A percentile compares a stretch with the other conserved stretches of the same genome.
These are phyloP conservation scores for Melikaiella ostensackeni DNA, from an alignment of 2,888 invertebrate species.

Conservation along the genomic window DNA sequence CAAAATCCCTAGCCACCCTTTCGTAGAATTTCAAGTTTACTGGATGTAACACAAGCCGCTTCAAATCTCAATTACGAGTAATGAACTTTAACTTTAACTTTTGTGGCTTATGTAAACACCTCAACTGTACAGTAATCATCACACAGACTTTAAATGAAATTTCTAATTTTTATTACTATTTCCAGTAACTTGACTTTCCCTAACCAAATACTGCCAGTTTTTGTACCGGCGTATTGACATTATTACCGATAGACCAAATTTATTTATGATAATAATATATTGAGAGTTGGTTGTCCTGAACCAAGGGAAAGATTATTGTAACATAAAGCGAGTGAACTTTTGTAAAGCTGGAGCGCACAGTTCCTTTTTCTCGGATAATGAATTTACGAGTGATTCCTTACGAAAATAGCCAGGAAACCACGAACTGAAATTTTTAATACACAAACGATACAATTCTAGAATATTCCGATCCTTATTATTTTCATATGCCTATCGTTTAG, in stretches of 20 bases:
- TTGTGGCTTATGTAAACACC: slow-evolving; percentile 27
- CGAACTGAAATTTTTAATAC: neutral
- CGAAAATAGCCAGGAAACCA: slow-evolving; percentile 9
- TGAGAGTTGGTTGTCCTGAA: slow-evolving; percentile 74
- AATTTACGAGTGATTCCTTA: slow-evolving; percentile 5
- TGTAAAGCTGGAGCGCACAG: slow-evolving; percentile 74
- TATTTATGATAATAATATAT: slow-evolving; percentile 77
- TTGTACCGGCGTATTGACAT: slow-evolving; percentile 75
- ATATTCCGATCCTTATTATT: slow-evolving; percentile 1
- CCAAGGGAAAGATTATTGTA: slow-evolving; percentile 72
- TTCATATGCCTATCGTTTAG: neutral
- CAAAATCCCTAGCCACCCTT: slow-evolving; percentile 66
- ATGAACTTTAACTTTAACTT: slow-evolving; percentile 16
- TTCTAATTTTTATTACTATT: slow-evolving; percentile 47
- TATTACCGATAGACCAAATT: slow-evolving; percentile 77
- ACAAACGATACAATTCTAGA: slow-evolving; percentile 11
- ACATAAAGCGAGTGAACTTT: slow-evolving; percentile 71
- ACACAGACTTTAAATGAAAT: neutral
- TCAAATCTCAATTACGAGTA: slow-evolving; percentile 2
- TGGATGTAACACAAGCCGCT: slow-evolving; percentile 9
- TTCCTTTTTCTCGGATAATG: slow-evolving; percentile 60
- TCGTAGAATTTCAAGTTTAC: slow-evolving; percentile 59
- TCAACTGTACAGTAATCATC: slow-evolving; percentile 23
- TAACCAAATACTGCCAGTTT: slow-evolving; percentile 76
- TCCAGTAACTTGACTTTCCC: slow-evolving; percentile 66